phyloP scores from a whole-genome alignment of 2,797 vertebrate species.

The Macropus fuliginosus region DNA sequence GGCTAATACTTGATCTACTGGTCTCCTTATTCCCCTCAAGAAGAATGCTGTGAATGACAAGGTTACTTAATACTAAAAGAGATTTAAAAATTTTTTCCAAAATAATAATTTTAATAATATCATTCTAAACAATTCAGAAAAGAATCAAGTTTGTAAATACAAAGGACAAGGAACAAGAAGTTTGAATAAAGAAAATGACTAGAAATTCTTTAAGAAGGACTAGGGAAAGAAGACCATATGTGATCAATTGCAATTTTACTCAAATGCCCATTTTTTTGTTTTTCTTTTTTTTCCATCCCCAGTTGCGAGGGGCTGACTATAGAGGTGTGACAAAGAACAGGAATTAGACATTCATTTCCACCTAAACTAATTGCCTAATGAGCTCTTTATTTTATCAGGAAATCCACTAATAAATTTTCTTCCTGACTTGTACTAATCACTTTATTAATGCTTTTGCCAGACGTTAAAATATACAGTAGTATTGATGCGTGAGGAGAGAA shows the following conservation, averaged over 20 bases:
- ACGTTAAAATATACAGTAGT: slow-evolving; percentile 67
- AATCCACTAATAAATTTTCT: slow-evolving; percentile 64
- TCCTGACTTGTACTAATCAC: slow-evolving; percentile 62
- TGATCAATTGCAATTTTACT: neutral
- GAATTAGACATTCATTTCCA: slow-evolving; percentile 70
- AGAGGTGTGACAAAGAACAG: slow-evolving; percentile 47
- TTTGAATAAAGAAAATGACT: slow-evolving; percentile 44
- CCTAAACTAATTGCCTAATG: slow-evolving; percentile 61
- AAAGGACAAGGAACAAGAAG: neutral
- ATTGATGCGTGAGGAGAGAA: slow-evolving; percentile 62
- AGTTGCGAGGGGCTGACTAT: slow-evolving; percentile 31
- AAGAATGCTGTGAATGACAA: neutral
- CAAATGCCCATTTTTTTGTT: neutral
- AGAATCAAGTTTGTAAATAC: neutral
- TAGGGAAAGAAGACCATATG: neutral
- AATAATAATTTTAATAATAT: neutral
- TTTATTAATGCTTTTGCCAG: slow-evolving; percentile 71
- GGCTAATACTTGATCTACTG: neutral
- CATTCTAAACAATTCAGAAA: slow-evolving; percentile 18
- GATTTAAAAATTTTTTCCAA: neutral
- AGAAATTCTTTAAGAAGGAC: slow-evolving; percentile 11
- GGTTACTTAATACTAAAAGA: neutral
- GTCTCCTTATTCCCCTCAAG: neutral
- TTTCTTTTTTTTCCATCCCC: neutral
- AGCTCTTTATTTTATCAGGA: slow-evolving; percentile 70